phyloP scores from a whole-genome alignment of 2,113 vertebrate genomes.

The Corythaeola cristata region DNA sequence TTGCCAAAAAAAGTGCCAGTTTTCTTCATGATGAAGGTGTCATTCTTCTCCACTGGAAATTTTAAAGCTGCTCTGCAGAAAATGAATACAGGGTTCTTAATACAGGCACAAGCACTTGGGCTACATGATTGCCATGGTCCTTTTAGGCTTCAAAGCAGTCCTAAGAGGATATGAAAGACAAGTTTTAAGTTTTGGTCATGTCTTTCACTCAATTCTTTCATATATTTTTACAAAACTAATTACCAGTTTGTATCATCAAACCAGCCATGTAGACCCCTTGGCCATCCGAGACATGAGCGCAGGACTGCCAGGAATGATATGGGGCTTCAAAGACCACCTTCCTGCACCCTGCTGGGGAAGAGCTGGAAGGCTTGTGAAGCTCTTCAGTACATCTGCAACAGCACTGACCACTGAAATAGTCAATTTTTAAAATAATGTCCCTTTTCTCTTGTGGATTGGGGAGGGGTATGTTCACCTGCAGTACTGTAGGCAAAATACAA shows the following conservation, averaged over 20 bases:
- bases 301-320: neutral
- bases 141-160: neutral
- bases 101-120: neutral
- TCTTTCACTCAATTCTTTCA: neutral
- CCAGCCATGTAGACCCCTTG: neutral
- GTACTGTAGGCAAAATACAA: neutral
- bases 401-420: neutral
- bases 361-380: neutral
- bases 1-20: neutral
- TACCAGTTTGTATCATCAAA: neutral
- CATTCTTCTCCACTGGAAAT: neutral
- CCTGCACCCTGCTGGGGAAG: neutral
- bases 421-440: neutral
- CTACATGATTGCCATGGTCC: neutral
- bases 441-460: neutral
- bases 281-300: neutral
- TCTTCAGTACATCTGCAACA: neutral
- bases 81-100: neutral
- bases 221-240: neutral
- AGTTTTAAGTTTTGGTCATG: accelerated
- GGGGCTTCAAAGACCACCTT: neutral
- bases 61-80: neutral
- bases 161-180: neutral
- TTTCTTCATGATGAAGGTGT: neutral
- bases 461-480: neutral